These are phyloP conservation scores for Drosophila mayri DNA, from an alignment of 1,140 invertebrate species.

Conservation along the genomic window DNA sequence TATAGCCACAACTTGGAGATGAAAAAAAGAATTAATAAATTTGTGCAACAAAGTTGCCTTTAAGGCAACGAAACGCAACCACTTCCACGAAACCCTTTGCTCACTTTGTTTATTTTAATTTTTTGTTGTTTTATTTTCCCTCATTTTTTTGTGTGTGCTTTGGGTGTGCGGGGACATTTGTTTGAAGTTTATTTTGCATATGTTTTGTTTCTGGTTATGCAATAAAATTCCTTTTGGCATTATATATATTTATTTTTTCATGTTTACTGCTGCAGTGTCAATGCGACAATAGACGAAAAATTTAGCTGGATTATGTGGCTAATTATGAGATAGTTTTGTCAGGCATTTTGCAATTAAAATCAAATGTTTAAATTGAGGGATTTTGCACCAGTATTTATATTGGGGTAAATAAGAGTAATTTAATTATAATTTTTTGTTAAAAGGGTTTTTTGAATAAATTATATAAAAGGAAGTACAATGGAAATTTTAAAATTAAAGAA, in stretches of 20 bases:
- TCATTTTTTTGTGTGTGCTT: conserved; percentile 17
- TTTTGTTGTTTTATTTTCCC: conserved; percentile 13
- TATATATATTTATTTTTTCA: conserved; percentile 12
- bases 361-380: background rate
- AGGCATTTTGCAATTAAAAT: conserved; percentile 1
- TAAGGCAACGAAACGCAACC: conserved; percentile 44
- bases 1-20: conserved; percentile 14
- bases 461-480: background rate
- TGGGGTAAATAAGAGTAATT: background rate
- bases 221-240: conserved; percentile 34
- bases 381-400: background rate
- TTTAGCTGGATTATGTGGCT: conserved; percentile 1
- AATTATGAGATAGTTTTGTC: conserved; percentile 2
- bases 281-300: conserved; percentile 5
- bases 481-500: background rate
- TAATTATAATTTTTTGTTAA: background rate
- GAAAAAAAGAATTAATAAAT: conserved; percentile 62
- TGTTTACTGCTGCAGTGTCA: conserved; percentile 24
- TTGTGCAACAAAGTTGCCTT: conserved; percentile 53
- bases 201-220: conserved; percentile 41
- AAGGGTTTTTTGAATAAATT: background rate
- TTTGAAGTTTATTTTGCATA: conserved; percentile 56
- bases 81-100: conserved; percentile 13
- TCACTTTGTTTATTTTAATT: conserved; percentile 49
- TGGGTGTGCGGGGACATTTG: conserved; percentile 45